phyloP scores from a whole-genome alignment of 2,888 invertebrate species.

The Apeira syringaria region DNA sequence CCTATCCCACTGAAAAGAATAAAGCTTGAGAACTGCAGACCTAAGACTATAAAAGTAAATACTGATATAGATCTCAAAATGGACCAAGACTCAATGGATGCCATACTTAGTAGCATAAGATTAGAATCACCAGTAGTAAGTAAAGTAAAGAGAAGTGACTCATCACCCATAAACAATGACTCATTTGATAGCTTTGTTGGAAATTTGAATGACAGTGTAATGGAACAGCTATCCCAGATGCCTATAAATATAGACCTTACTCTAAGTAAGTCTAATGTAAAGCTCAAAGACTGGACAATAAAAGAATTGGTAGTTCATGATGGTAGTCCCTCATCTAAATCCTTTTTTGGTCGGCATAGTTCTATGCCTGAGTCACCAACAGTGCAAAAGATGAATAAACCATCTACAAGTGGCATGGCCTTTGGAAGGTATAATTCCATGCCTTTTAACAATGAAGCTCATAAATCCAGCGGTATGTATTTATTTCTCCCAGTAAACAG shows the following conservation, averaged over 20 bases:
- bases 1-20: conserved; percentile 46
- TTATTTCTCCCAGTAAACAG: too few relatives aligned
- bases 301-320: conserved; percentile 56
- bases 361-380: conserved; percentile 78
- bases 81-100: conserved; percentile 70
- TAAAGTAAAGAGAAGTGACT: conserved; percentile 52
- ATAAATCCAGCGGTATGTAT: conserved; percentile 43
- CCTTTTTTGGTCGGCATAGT: conserved; percentile 63
- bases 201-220: conserved; percentile 72
- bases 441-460: conserved; percentile 62
- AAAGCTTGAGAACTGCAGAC: conserved; percentile 40
- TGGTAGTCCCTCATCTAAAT: conserved; percentile 57
- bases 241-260: conserved; percentile 47
- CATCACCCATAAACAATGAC: conserved; percentile 65
- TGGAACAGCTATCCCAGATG: conserved; percentile 68
- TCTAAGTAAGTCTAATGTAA: conserved; percentile 30
- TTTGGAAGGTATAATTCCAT: conserved; percentile 74
- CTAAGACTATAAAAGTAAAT: conserved; percentile 31
- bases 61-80: conserved; percentile 50
- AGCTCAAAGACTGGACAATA: conserved; percentile 48
- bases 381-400: conserved; percentile 46
- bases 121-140: conserved; percentile 58
- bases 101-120: conserved; percentile 63
- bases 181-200: conserved; percentile 74
- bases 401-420: conserved; percentile 67